Percentiles rank a stretch among this genome's conserved stretches.
Evolutionary conservation across 23 tunicate species (phyloP).

Genomic region (Diplosoma virens): DNA sequence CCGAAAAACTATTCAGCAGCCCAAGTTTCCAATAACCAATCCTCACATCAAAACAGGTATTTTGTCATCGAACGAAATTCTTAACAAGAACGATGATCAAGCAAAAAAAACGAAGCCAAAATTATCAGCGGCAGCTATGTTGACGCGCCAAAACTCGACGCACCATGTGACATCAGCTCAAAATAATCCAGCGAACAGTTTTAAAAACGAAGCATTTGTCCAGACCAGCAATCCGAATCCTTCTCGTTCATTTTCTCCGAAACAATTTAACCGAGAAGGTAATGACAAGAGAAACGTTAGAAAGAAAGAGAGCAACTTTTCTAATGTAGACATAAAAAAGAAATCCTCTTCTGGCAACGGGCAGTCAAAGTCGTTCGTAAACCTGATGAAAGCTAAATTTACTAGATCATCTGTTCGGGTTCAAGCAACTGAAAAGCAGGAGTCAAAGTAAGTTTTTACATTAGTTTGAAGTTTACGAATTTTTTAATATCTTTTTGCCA

Average conservation of each 20-base stretch:
- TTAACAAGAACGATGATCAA: neutral
- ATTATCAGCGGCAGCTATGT: neutral
- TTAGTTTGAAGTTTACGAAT: too few relatives aligned
- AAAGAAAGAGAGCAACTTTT: neutral
- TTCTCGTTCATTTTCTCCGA: neutral
- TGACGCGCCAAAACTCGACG: too few relatives aligned
- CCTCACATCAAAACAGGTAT: slow-evolving; percentile 20
- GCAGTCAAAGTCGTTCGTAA: slow-evolving; percentile 39
- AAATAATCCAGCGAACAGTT: neutral
- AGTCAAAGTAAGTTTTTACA: slow-evolving; percentile 11
- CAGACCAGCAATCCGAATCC: too few relatives aligned
- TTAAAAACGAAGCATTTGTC: too few relatives aligned
- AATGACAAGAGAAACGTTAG: neutral
- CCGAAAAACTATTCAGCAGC: slow-evolving; percentile 6
- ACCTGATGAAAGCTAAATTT: slow-evolving; percentile 75
- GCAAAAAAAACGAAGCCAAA: neutral
- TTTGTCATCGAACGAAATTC: neutral
- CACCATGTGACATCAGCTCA: neutral
- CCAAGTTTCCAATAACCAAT: slow-evolving; percentile 45
- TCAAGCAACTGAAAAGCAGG: neutral
- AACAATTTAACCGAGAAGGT: neutral
- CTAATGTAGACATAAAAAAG: slow-evolving; percentile 5
- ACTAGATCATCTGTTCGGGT: slow-evolving; percentile 34
- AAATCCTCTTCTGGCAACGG: neutral
- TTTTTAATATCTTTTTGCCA: too few relatives aligned